Base-by-base conservation (phyloP, 2,888 invertebrate species). In the Vandiemenella viatica region DNA sequence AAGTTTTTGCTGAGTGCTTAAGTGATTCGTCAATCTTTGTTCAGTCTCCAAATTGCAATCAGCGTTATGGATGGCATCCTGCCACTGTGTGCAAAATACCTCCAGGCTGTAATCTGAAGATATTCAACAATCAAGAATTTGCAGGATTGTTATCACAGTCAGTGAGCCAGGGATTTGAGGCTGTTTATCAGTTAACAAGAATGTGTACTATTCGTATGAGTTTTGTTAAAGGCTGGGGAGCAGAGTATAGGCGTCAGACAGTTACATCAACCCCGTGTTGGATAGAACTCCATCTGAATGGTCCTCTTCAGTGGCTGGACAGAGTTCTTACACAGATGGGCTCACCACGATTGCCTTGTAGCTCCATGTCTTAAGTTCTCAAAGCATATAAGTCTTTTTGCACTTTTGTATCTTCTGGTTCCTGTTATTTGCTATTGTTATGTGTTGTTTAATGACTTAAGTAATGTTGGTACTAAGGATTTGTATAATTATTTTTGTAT, bases 201-300 rank as follows among this genome's bases (percentile, higher is more conserved):
- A 96, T 97, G 95, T 98, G 97, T 68, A 96, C 96, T 54, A 96
- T 98, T 58, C 78, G 97, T 17, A 95, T 98, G 88, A 95, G 95
- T 60, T 98, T 98, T 68, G 97, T 97, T 48, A 98, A 98, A 70
- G 95, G 93, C 1, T 93, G 95, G 93, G 93, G 93, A 43, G 92
- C 92, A 0, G 93, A 93, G 63, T 93, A 93, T 69, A 82, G 88
- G 84, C 81, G 97, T 42, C 96, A 97, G 65, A 95, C 95, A 0
- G 95, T 97, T 15, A 97, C 96, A 2, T 93, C 93, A 51, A 96
- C 97, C 1, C 97, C 97, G 0, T 96, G 96, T 63, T 98, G 98
- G 97, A 93, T 97, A 61, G 97, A 98, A 71, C 74, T 96, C 59
- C 96, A 97, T 70, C 75, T 98, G 58, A 96, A 96, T 69, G 97